A percentile compares a stretch with the other conserved stretches of the same genome.
These are phyloP conservation scores for Emydocephalus ijimae DNA, from an alignment of 2,113 vertebrate genomes.

Conservation along the genomic window DNA sequence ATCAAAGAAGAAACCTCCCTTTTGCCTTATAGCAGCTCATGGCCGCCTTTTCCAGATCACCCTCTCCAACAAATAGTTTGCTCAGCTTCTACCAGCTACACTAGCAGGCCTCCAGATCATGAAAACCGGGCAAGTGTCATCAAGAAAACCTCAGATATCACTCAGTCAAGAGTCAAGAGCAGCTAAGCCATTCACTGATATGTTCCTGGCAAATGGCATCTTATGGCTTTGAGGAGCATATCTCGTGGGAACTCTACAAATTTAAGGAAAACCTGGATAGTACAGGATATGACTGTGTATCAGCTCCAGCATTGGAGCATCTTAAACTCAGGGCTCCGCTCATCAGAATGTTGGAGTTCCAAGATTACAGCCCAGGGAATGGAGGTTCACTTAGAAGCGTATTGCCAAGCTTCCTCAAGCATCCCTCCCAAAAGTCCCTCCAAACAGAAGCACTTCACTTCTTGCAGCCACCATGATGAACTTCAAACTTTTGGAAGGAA, in stretches of 20 bases:
- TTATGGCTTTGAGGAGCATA: slow-evolving; percentile 67
- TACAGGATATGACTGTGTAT: slow-evolving; percentile 66
- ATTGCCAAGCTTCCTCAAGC: slow-evolving; percentile 62
- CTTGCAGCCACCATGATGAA: slow-evolving; percentile 66
- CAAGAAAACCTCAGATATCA: slow-evolving; percentile 94
- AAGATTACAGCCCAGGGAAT: slow-evolving; percentile 58
- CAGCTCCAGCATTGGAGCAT: slow-evolving; percentile 64
- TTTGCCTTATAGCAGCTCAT: slow-evolving; percentile 80
- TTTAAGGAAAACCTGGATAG: slow-evolving; percentile 68
- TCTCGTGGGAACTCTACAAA: slow-evolving; percentile 66
- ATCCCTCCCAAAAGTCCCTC: slow-evolving; percentile 61
- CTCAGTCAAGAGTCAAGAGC: slow-evolving; percentile 83
- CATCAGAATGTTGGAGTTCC: slow-evolving; percentile 55
- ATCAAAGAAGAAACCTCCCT: slow-evolving; percentile 80
- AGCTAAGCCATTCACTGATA: slow-evolving; percentile 68
- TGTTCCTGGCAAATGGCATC: slow-evolving; percentile 65
- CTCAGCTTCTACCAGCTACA: slow-evolving; percentile 58
- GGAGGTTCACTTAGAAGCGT: slow-evolving; percentile 58
- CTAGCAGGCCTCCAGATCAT: slow-evolving; percentile 71
- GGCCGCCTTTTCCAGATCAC: slow-evolving; percentile 76
- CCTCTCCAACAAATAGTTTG: slow-evolving; percentile 62
- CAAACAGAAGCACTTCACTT: slow-evolving; percentile 64
- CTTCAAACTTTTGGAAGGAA: slow-evolving; percentile 70
- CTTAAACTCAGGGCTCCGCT: slow-evolving; percentile 80
- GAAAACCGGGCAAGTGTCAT: slow-evolving; percentile 94